Conservation (phyloP, 2,797 vertebrate species). For the Coregonus suidteri region DNA sequence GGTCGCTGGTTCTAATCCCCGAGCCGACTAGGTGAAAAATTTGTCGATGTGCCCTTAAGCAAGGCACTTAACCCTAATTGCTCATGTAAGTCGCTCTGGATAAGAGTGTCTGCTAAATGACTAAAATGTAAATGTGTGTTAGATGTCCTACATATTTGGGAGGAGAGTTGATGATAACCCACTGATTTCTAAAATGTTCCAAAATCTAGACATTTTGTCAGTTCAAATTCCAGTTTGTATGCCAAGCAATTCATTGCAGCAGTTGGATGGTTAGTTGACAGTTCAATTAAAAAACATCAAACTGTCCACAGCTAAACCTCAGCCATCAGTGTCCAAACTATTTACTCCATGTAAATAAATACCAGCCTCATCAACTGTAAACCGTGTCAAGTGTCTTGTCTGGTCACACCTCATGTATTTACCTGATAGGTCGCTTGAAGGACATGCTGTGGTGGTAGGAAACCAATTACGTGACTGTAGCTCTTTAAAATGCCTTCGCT, state of each 20-base stretch:
- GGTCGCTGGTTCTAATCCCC: no score
- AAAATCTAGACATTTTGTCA: no score
- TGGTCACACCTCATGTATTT: not conserved
- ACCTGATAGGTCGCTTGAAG: slow-evolving; percentile 32
- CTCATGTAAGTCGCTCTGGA: no score
- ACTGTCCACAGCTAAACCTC: not conserved
- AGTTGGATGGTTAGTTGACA: not conserved
- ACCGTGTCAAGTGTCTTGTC: not conserved
- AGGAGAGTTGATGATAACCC: not conserved
- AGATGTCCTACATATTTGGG: not conserved
- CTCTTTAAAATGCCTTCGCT: slow-evolving; percentile 47
- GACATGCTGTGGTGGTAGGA: slow-evolving; percentile 39
- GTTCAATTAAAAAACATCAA: not conserved
- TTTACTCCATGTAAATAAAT: not conserved
- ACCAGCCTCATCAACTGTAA: not conserved
- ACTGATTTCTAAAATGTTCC: not conserved
- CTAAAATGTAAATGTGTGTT: no score
- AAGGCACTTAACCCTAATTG: no score
- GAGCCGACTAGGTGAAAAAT: no score
- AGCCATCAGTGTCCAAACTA: not conserved
- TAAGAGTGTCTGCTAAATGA: no score
- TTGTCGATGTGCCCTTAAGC: no score
- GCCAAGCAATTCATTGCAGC: not conserved
- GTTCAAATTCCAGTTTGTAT: not conserved
- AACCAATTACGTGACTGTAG: slow-evolving; percentile 53